These are phyloP conservation scores for Pedicia rivosa DNA, from an alignment of 2,888 invertebrate species.

Conservation along the genomic window DNA sequence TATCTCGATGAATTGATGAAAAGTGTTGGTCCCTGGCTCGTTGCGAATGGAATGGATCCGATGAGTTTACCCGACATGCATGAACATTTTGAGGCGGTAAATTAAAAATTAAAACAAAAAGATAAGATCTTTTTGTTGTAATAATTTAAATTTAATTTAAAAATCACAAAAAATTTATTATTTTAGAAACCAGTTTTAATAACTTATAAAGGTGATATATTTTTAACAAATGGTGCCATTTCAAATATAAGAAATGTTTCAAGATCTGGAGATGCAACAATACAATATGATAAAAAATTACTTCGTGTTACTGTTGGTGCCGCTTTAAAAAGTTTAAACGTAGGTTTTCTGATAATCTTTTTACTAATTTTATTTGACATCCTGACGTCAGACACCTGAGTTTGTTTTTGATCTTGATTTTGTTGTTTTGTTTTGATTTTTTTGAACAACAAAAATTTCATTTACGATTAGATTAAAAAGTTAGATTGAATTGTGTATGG, in stretches of 20 bases:
- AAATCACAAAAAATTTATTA: neutral
- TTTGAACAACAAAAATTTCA: too few relatives aligned
- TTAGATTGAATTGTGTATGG: too few relatives aligned
- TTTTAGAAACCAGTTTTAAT: slow-evolving; percentile 11
- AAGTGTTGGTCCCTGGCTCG: slow-evolving; percentile 14
- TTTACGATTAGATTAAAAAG: too few relatives aligned
- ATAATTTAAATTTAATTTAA: neutral
- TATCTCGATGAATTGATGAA: slow-evolving; percentile 16
- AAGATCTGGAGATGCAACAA: neutral
- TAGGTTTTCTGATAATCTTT: too few relatives aligned
- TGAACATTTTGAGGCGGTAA: slow-evolving; percentile 13
- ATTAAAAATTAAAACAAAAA: neutral
- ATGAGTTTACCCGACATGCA: slow-evolving; percentile 15
- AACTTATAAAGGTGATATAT: slow-evolving; percentile 17
- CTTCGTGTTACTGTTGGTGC: neutral
- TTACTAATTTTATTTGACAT: too few relatives aligned
- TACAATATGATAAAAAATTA: slow-evolving; percentile 2
- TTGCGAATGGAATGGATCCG: slow-evolving; percentile 16
- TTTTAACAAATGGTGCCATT: slow-evolving; percentile 16
- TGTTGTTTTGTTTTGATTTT: too few relatives aligned
- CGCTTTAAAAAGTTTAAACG: neutral
- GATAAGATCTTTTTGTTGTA: neutral
- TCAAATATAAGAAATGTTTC: neutral
- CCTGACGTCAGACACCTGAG: too few relatives aligned
- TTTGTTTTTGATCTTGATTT: too few relatives aligned